A percentile compares a stretch with the other conserved stretches of the same genome.
phyloP scores from a whole-genome alignment of 2,797 vertebrate species.

The Xenopus petersii region DNA sequence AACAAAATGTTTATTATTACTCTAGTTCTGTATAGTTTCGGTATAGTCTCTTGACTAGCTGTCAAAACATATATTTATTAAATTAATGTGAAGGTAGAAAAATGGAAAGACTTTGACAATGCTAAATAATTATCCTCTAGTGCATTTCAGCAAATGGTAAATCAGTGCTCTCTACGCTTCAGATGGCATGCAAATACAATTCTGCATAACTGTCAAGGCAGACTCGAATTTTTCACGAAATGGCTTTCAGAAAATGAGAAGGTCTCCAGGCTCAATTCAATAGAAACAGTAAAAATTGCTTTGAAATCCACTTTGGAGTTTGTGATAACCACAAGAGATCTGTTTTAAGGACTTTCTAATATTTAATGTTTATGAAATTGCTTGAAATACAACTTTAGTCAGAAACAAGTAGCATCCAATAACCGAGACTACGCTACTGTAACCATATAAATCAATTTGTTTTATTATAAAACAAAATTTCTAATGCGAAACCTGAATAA shows the following conservation, averaged over 20 bases:
- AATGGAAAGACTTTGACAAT: slow-evolving; percentile 22
- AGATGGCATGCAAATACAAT: slow-evolving; percentile 38
- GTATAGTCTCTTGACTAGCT: slow-evolving; percentile 12
- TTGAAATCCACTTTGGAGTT: slow-evolving; percentile 15
- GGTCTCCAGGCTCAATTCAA: slow-evolving; percentile 21
- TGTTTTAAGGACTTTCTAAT: slow-evolving; percentile 17
- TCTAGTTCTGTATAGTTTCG: slow-evolving; percentile 5
- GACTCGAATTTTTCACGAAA: slow-evolving; percentile 4
- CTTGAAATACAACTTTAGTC: slow-evolving; percentile 4
- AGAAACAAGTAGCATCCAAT: not conserved
- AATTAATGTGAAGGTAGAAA: slow-evolving; percentile 28
- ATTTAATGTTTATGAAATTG: slow-evolving; percentile 8
- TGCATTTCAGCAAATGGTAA: slow-evolving; percentile 19
- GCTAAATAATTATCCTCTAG: slow-evolving; percentile 38
- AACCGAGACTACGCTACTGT: not conserved
- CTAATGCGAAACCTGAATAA: too few relatives aligned
- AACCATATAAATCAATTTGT: not conserved
- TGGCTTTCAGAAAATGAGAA: slow-evolving; percentile 33
- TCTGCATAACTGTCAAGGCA: slow-evolving; percentile 28
- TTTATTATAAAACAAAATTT: not conserved
- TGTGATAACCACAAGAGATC: slow-evolving; percentile 22
- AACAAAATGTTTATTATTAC: slow-evolving; percentile 8
- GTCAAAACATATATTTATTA: slow-evolving; percentile 31
- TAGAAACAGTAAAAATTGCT: slow-evolving; percentile 20
- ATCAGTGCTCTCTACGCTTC: slow-evolving; percentile 15